Evolutionary conservation across 1,140 invertebrate genomes (phyloP).

Genomic region (Drosophila saltans): DNA sequence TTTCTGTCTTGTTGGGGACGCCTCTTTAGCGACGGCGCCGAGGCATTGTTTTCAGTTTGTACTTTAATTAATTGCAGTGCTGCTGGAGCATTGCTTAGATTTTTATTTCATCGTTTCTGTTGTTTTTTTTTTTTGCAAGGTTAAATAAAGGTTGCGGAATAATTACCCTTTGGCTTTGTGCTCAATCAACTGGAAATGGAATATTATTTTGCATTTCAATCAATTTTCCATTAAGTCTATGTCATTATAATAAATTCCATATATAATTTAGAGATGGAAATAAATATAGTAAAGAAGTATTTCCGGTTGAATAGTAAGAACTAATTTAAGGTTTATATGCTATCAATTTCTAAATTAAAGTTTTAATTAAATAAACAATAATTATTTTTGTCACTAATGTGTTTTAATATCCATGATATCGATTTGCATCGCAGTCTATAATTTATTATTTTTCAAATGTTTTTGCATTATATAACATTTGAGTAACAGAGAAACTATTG

Average conservation of each 20-base stretch:
- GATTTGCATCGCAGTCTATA: too few species aligned
- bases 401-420: too few species aligned
- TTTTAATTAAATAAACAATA: too few species aligned
- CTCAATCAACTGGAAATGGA: conserved; percentile 11
- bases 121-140: background rate
- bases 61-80: conserved; percentile 23
- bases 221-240: conserved; percentile 7
- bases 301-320: too few species aligned
- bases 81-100: conserved; percentile 21
- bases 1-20: background rate
- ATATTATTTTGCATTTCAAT: conserved; percentile 1
- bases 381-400: too few species aligned
- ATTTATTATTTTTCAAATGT: too few species aligned
- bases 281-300: too few species aligned
- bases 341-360: too few species aligned
- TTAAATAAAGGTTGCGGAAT: conserved; percentile 20
- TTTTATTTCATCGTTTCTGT: background rate
- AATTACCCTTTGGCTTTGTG: conserved; percentile 12
- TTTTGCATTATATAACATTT: too few species aligned
- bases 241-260: background rate
- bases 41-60: conserved; percentile 17
- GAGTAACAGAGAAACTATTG: too few species aligned
- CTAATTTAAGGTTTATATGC: too few species aligned
- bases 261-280: background rate
- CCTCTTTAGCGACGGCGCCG: conserved; percentile 13